Percentiles rank a stretch among this genome's conserved stretches.
Conservation (phyloP, 2,113 vertebrate genomes). For the Dendrocopos noguchii region DNA sequence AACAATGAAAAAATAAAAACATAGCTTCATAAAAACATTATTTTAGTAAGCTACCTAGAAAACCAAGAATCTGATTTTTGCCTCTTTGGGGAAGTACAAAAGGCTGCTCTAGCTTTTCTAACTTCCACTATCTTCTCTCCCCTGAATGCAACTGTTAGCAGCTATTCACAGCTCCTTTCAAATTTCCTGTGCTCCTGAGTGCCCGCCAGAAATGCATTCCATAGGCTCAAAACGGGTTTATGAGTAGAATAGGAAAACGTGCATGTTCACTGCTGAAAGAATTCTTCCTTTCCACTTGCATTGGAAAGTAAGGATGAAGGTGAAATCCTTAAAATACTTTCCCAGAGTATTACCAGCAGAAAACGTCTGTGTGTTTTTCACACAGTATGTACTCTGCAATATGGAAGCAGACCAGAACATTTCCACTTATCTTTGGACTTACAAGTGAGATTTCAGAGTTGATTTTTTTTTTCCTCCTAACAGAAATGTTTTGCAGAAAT, state of each 20-base stretch:
- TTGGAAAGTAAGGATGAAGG: not conserved
- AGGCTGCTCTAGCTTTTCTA: not conserved
- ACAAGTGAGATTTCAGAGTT: not conserved
- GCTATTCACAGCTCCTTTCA: constrained; percentile 54
- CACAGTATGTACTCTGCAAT: not conserved
- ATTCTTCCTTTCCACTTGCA: not conserved
- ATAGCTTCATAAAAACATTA: not conserved
- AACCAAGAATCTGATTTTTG: not conserved
- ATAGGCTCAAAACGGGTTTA: not conserved
- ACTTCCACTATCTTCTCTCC: not conserved
- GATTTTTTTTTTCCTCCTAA: not conserved
- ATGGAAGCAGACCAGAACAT: not conserved
- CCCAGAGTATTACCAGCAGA: not conserved
- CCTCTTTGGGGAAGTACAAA: not conserved
- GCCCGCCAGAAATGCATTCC: constrained; percentile 57
- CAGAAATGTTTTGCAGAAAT: not conserved
- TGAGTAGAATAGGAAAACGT: constrained; percentile 13
- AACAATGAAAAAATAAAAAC: not conserved
- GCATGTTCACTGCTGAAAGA: not conserved
- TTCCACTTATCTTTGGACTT: not conserved
- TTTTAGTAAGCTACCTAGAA: not conserved
- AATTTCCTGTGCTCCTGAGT: constrained; percentile 38
- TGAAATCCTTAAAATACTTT: constrained; percentile 8
- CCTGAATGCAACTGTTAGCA: constrained; percentile 3
- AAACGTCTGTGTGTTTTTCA: not conserved